phyloP scores from a whole-genome alignment of 2,888 invertebrate species.

The Panopea generosa region DNA sequence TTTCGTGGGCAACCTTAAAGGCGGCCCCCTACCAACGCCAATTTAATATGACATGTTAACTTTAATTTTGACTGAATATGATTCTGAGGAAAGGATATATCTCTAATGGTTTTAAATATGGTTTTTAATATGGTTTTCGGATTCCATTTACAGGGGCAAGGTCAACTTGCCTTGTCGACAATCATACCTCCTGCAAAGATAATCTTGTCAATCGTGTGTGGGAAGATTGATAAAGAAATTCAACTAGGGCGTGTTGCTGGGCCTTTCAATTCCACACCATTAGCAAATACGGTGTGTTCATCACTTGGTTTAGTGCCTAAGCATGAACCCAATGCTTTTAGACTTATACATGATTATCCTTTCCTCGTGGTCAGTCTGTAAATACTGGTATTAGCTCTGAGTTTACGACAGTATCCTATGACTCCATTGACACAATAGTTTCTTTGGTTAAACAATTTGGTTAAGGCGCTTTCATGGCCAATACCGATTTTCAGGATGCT shows the following conservation, averaged over 20 bases:
- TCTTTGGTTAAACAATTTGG: not conserved
- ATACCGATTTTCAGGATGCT: conserved; percentile 28
- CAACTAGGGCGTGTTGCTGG: not conserved
- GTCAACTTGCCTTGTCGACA: not conserved
- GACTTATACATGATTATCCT: conserved; percentile 26
- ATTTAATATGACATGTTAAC: too few species aligned
- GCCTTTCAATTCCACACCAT: not conserved
- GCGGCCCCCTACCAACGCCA: too few species aligned
- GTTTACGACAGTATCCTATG: conserved; percentile 11
- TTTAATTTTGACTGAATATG: not conserved
- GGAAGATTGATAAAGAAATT: not conserved
- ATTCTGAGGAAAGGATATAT: not conserved
- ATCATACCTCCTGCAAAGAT: not conserved
- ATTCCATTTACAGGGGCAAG: not conserved
- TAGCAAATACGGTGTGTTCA: not conserved
- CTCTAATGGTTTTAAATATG: not conserved
- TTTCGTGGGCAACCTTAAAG: too few species aligned
- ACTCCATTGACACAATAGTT: conserved; percentile 17
- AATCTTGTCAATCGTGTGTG: not conserved
- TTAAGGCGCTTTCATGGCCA: not conserved
- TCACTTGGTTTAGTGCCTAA: conserved; percentile 21
- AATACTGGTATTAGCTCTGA: conserved; percentile 14
- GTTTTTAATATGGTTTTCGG: not conserved
- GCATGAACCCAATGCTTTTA: conserved; percentile 1
- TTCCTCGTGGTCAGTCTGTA: conserved; percentile 18